phyloP scores from a whole-genome alignment of 2,113 vertebrate genomes.

The Amphiprion ocellaris region DNA sequence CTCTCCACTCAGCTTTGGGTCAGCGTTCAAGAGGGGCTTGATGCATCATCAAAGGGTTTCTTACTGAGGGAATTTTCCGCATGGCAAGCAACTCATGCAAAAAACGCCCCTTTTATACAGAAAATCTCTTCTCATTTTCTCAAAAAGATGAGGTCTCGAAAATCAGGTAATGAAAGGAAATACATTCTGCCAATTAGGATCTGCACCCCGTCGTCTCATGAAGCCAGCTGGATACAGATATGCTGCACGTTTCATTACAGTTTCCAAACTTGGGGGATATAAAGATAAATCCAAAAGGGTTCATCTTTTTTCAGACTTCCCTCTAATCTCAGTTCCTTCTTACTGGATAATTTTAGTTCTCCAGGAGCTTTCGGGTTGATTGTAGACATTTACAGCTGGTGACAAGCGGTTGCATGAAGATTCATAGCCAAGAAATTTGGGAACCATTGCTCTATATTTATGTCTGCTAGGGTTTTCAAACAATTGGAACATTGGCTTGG shows the following conservation, averaged over 20 bases:
- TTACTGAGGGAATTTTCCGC: not conserved
- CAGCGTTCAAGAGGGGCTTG: not conserved
- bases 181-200: slow-evolving; percentile 13
- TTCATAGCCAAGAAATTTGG: not conserved
- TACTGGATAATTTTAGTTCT: not conserved
- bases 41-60: not conserved
- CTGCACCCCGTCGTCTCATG: not conserved
- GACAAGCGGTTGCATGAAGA: not conserved
- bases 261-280: not conserved
- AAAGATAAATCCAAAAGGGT: not conserved
- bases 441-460: not conserved
- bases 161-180: slow-evolving; percentile 2
- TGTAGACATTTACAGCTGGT: slow-evolving; percentile 17
- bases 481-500: slow-evolving; percentile 17
- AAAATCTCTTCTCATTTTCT: not conserved
- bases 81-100: not conserved
- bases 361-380: not conserved
- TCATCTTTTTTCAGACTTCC: no score
- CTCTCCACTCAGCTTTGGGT: not conserved
- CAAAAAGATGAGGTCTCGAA: not conserved
- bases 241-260: not conserved
- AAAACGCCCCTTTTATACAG: not conserved
- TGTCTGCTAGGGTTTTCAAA: not conserved
- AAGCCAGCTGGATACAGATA: slow-evolving; percentile 3
- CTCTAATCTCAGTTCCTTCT: no score